These are phyloP conservation scores for Teleiodes luculella DNA, from an alignment of 2,888 invertebrate genomes.

Conservation along the genomic window DNA sequence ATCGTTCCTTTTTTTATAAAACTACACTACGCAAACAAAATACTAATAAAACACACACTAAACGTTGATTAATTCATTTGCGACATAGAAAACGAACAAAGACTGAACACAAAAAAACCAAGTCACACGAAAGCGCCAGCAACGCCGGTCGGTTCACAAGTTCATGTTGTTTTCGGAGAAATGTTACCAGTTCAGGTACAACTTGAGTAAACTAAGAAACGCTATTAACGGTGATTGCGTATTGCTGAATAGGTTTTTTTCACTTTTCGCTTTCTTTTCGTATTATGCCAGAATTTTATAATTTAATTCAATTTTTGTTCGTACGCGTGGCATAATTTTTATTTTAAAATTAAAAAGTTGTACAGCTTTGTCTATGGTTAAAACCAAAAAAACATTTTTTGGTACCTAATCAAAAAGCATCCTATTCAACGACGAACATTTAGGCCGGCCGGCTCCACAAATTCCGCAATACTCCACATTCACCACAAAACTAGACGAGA, in stretches of 20 bases:
- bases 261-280: conserved; percentile 36
- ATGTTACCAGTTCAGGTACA: conserved; percentile 65
- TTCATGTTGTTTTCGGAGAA: conserved; percentile 70
- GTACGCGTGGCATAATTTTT: conserved; percentile 57
- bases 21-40: conserved; percentile 74
- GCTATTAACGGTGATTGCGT: neutral
- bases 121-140: conserved; percentile 69
- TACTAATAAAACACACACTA: conserved; percentile 66
- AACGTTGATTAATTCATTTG: conserved; percentile 69
- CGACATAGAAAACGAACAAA: conserved; percentile 65
- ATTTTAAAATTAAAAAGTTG: conserved; percentile 21
- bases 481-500: no score
- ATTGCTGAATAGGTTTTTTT: neutral
- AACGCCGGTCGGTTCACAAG: conserved; percentile 78
- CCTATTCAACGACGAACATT: no score
- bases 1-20: conserved; percentile 60
- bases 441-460: no score
- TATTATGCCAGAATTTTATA: conserved; percentile 47
- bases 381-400: neutral
- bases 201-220: conserved; percentile 7
- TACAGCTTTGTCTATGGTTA: conserved; percentile 11
- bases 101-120: conserved; percentile 68
- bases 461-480: no score
- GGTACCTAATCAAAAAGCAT: no score
- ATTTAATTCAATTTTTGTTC: conserved; percentile 33